These are phyloP conservation scores for Orthonychiurus folsomi DNA, from an alignment of 2,888 invertebrate species.

Conservation along the genomic window DNA sequence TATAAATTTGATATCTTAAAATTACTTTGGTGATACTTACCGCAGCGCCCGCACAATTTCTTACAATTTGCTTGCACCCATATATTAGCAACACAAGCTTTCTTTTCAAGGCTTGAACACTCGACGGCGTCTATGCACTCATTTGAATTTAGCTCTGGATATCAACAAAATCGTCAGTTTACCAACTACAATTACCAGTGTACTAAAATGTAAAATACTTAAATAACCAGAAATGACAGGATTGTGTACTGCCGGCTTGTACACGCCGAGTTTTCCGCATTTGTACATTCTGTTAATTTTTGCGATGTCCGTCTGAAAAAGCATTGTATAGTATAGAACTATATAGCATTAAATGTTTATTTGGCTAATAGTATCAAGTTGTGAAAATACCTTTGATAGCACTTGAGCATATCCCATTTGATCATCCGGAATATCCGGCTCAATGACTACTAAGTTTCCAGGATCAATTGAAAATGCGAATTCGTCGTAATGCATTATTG, in stretches of 20 bases:
- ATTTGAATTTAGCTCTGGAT: not conserved
- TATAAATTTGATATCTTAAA: too few relatives aligned
- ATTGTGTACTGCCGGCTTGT: not conserved
- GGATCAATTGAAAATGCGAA: not conserved
- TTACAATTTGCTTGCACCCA: not conserved
- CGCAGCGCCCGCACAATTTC: not conserved
- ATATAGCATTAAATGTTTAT: too few relatives aligned
- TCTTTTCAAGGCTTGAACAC: too few relatives aligned
- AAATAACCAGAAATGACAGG: not conserved
- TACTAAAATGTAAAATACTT: not conserved
- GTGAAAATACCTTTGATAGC: not conserved
- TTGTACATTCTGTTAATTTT: not conserved
- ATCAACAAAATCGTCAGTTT: not conserved
- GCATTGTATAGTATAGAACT: too few relatives aligned
- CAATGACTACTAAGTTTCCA: not conserved
- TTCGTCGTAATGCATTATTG: not conserved
- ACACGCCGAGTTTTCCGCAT: not conserved
- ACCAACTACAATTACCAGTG: not conserved
- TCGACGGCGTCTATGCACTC: not conserved
- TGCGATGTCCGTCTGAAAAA: not conserved
- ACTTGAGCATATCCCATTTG: not conserved
- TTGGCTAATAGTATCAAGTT: too few relatives aligned
- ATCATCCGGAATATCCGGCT: not conserved
- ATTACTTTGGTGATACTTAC: too few relatives aligned
- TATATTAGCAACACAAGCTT: not conserved